A percentile compares a stretch with the other conserved stretches of the same genome.
These are phyloP conservation scores for Rhinatrema bivittatum DNA, from an alignment of 2,797 vertebrate genomes.

Conservation along the genomic window DNA sequence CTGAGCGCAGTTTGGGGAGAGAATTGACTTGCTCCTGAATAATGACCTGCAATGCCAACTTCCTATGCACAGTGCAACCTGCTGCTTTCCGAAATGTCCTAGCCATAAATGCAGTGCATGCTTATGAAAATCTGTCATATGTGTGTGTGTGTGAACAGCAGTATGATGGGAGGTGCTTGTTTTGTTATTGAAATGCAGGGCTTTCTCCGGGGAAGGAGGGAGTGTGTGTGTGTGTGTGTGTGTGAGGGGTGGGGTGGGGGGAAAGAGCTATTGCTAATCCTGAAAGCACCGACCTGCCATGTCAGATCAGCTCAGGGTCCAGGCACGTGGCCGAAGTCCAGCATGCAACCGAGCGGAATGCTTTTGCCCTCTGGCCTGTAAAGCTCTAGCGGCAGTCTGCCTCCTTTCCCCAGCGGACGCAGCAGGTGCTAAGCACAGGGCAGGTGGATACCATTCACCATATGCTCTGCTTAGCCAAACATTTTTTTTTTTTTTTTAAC, in stretches of 20 bases:
- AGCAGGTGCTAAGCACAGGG: constrained; percentile 72
- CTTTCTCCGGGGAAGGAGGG: too few species aligned
- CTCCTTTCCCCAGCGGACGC: constrained; percentile 19
- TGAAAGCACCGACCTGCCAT: constrained; percentile 29
- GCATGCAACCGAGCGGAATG: constrained; percentile 43
- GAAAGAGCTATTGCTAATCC: constrained; percentile 40
- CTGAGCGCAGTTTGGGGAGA: background rate
- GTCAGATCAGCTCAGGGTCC: constrained; percentile 27
- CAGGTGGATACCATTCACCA: constrained; percentile 65
- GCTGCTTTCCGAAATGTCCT: background rate
- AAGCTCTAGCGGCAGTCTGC: constrained; percentile 11
- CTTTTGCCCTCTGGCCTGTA: constrained; percentile 42
- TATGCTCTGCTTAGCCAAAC: constrained; percentile 38
- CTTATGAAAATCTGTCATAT: background rate
- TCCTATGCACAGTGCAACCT: background rate
- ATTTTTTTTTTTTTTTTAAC: constrained; percentile 46
- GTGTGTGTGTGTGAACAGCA: background rate
- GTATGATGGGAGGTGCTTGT: too few species aligned
- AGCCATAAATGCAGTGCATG: background rate
- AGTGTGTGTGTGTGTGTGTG: too few species aligned
- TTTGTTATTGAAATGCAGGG: too few species aligned
- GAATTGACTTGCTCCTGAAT: background rate
- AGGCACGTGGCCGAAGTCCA: constrained; percentile 42
- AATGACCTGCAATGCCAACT: background rate
- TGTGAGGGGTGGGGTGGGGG: too few species aligned